phyloP scores from a whole-genome alignment of 35 echinoderm and acorn worm genomes.

The Lytechinus pictus region DNA sequence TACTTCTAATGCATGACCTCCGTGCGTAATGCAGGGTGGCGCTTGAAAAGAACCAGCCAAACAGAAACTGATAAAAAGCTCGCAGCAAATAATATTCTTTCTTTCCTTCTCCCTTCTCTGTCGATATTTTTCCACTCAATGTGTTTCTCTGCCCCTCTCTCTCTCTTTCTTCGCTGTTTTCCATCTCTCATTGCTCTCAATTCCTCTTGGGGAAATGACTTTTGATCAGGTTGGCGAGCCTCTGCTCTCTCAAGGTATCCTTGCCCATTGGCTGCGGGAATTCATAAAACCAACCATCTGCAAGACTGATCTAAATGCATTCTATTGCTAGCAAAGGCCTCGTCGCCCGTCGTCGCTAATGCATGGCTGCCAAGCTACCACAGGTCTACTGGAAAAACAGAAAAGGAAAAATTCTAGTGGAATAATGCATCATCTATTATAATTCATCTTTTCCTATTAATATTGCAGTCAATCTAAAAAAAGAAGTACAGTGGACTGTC shows the following conservation, averaged over 20 bases:
- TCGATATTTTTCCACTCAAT: neutral
- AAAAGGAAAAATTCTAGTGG: neutral
- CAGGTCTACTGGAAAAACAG: neutral
- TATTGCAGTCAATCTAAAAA: neutral
- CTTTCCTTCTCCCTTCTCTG: neutral
- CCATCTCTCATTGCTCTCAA: neutral
- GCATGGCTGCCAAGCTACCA: neutral
- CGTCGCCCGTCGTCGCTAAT: neutral
- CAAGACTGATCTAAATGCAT: slow-evolving; percentile 3
- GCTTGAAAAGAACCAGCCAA: slow-evolving; percentile 33
- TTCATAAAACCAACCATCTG: slow-evolving; percentile 12
- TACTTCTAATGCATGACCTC: slow-evolving; percentile 38
- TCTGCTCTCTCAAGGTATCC: slow-evolving; percentile 7
- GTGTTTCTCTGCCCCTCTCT: neutral
- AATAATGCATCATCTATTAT: neutral
- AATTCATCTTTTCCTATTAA: neutral
- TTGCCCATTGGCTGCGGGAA: neutral
- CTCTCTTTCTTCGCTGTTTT: neutral
- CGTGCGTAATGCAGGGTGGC: neutral
- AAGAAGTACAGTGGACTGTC: neutral
- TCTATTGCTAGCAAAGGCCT: neutral
- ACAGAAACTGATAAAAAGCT: slow-evolving; percentile 46
- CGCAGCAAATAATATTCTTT: slow-evolving; percentile 40
- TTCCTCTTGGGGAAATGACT: slow-evolving; percentile 39
- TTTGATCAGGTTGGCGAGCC: slow-evolving; percentile 1